Conservation (phyloP, 2,797 vertebrate species). For the Takifugu rubripes region DNA sequence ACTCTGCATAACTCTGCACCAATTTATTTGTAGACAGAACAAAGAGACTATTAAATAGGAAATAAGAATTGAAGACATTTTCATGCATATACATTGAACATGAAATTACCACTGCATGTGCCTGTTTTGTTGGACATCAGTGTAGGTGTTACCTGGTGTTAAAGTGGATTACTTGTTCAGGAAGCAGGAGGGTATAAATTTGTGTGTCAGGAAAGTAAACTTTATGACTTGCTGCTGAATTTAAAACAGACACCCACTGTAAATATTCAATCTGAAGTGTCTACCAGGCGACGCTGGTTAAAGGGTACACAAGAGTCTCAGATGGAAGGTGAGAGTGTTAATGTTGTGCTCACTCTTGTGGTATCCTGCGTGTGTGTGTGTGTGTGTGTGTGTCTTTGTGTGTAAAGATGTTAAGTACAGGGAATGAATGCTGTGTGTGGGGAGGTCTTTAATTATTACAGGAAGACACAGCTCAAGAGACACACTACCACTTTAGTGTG, state of each 20-base stretch:
- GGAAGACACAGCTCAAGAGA: constrained; percentile 70
- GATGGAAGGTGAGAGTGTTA: constrained; percentile 60
- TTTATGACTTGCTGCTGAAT: constrained; percentile 22
- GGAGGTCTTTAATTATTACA: constrained; percentile 78
- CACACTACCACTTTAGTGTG: constrained; percentile 54
- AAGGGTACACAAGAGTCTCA: constrained; percentile 32
- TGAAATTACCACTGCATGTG: neutral
- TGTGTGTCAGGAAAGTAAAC: constrained; percentile 22
- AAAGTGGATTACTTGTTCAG: constrained; percentile 62
- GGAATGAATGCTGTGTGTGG: constrained; percentile 48
- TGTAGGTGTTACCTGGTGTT: constrained; percentile 38
- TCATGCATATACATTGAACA: neutral
- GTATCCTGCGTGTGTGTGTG: constrained; percentile 35
- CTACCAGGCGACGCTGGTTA: constrained; percentile 10
- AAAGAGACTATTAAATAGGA: too few species aligned
- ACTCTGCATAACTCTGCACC: too few species aligned
- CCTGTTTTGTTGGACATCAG: neutral
- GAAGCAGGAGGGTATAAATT: constrained; percentile 43
- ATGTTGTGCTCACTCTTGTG: constrained; percentile 36
- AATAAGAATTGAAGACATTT: too few species aligned
- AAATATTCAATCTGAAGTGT: constrained; percentile 32
- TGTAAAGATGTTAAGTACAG: constrained; percentile 74
- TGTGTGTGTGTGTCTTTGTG: constrained; percentile 28
- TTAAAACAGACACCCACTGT: constrained; percentile 20
- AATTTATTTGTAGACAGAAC: too few species aligned